Base-by-base conservation (phyloP, 2,888 invertebrate species). In the Anaspis maculata region DNA sequence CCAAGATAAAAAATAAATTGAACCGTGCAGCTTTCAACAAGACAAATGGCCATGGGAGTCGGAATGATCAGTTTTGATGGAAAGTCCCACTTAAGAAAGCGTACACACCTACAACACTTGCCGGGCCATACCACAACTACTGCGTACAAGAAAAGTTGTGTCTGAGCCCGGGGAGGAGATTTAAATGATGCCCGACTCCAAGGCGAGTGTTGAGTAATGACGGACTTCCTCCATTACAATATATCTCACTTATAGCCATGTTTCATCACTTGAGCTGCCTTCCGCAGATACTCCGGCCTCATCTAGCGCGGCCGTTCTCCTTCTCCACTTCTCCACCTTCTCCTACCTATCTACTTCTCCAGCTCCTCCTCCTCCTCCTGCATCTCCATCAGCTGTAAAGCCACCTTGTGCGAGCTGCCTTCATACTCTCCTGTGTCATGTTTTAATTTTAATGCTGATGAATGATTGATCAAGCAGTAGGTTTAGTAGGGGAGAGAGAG, bases 211-310 rank as follows among this genome's bases (percentile, higher is more conserved):
- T 61, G 60, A 60, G 55, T 61, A 59, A 61, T 60, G 59, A 57
- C 59, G 51, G 55, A 59, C 57, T 59, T 59, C 58, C 57, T 57
- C 55, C 51, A 56, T 57, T 54, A 56, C 52, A 57, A 59, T 61
- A 61, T 57, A 60, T 60, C 60, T 59, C 58, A 59, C 59, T 61
- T 61, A 59, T 54, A 56, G 52, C 52, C 49, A 49, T 55, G 57
- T 60, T 61, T 61, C 58, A 59, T 61, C 60, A 56, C 52, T 44
- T 42, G 42, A 40, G 44, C 51, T 54, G 56, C 52, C 48, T 51
- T 45, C 47, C 46, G 45, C 48, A 55, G 55, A 56, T 52, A 51
- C 45, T 39, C n/a, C n/a, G n/a, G 45, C 40, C 35, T 42, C 40
- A 35, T 39, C 32, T 21, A 35, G 30, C 39, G 25, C 34, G 19